Conservation (phyloP, 2,888 invertebrate genomes). For the Orthonevra nobilis region DNA sequence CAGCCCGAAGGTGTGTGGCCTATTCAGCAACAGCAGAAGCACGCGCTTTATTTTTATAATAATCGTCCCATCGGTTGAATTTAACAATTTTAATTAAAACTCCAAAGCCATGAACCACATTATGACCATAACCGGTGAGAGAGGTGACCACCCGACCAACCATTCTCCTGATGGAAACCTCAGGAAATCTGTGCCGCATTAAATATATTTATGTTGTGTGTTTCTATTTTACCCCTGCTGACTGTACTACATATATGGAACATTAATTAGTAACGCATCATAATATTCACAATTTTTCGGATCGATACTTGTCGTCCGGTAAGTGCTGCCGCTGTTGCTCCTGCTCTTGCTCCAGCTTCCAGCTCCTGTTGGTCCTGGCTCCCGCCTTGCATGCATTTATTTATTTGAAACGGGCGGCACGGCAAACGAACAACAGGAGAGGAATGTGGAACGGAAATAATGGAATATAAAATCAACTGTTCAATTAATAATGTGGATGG, state of each 20-base stretch:
- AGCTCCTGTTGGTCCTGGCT: no score
- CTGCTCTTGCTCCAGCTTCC: not conserved
- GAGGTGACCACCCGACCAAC: no score
- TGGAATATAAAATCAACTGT: conserved; percentile 67
- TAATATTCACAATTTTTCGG: conserved; percentile 53
- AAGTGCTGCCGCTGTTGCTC: no score
- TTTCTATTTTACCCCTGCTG: conserved; percentile 54
- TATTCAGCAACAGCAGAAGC: conserved; percentile 9
- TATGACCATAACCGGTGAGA: no score
- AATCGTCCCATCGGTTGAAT: conserved; percentile 40
- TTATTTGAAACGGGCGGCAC: no score
- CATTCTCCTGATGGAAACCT: conserved; percentile 25
- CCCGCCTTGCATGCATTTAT: conserved; percentile 18
- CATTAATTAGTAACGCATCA: conserved; percentile 70
- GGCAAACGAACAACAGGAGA: not conserved
- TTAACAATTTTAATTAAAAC: conserved; percentile 66
- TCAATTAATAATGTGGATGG: conserved; percentile 64
- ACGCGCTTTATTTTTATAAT: conserved; percentile 16
- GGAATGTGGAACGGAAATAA: conserved; percentile 50
- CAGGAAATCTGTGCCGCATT: conserved; percentile 59
- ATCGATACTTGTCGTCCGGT: no score
- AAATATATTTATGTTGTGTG: conserved; percentile 42
- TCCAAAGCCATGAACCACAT: conserved; percentile 54
- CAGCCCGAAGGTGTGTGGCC: conserved; percentile 4
- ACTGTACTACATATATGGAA: conserved; percentile 46